Conservation (phyloP, 2,797 vertebrate species). For the Anolis apletophallus region DNA sequence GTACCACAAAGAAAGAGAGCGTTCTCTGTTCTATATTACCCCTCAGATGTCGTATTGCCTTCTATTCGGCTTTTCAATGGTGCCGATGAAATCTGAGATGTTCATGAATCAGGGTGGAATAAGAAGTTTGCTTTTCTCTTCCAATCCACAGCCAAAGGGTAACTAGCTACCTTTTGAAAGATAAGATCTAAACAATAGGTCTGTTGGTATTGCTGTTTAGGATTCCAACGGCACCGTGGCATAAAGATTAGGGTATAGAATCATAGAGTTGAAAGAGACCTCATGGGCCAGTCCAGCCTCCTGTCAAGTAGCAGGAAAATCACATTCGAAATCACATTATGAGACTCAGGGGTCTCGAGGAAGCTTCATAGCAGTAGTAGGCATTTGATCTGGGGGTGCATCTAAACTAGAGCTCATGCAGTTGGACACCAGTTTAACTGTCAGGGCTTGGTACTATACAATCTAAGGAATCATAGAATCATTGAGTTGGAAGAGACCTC, state of each 20-base stretch:
- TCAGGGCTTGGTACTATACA: too few relatives aligned
- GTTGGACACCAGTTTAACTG: too few relatives aligned
- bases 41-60: background rate
- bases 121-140: background rate
- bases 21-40: conserved; percentile 13
- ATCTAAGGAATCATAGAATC: too few relatives aligned
- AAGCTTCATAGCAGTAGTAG: too few relatives aligned
- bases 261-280: too few relatives aligned
- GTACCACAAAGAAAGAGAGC: conserved; percentile 17
- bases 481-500: too few relatives aligned
- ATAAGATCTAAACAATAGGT: background rate
- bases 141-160: background rate
- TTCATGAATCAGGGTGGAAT: background rate
- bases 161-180: background rate
- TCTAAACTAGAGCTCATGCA: too few relatives aligned
- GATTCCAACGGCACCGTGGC: background rate
- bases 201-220: background rate
- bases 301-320: too few relatives aligned
- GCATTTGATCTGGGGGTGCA: too few relatives aligned
- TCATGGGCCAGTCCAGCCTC: too few relatives aligned
- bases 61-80: background rate
- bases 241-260: background rate
- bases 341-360: too few relatives aligned
- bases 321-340: too few relatives aligned
- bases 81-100: background rate